phyloP scores from a whole-genome alignment of 2,888 invertebrate species.

The Caenorhabditis japonica region DNA sequence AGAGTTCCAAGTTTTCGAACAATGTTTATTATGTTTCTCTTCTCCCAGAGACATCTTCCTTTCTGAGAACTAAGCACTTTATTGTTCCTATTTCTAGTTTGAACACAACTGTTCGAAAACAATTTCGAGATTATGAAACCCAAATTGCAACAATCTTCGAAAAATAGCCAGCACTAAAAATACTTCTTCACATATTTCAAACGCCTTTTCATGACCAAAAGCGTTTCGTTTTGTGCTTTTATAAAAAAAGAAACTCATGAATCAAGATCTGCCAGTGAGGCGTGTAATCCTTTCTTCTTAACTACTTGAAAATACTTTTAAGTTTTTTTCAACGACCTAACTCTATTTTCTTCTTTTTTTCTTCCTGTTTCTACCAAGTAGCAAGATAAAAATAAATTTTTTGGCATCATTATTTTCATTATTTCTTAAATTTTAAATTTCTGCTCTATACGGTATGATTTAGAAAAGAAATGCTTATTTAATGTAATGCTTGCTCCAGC shows the following conservation, averaged over 20 bases:
- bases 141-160: no score
- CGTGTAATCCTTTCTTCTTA: constrained; percentile 52
- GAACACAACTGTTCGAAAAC: constrained; percentile 6
- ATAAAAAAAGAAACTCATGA: constrained; percentile 23
- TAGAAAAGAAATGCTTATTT: no score
- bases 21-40: no score
- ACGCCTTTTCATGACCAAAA: no score
- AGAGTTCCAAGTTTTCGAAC: no score
- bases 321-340: constrained; percentile 26
- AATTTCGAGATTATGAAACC: no score
- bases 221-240: no score
- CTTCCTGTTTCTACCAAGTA: constrained; percentile 16
- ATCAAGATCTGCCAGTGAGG: constrained; percentile 45
- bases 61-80: constrained; percentile 4
- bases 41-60: not conserved
- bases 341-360: constrained; percentile 17
- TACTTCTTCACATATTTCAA: no score
- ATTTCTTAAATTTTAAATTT: constrained; percentile 1
- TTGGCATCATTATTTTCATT: constrained; percentile 3
- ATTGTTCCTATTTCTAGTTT: constrained; percentile 11
- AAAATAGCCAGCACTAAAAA: no score
- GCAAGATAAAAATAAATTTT: no score
- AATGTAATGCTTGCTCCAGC: no score
- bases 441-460: not conserved
- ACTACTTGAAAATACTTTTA: constrained; percentile 44